phyloP scores from a whole-genome alignment of 2,113 vertebrate genomes.

The Zeus faber region DNA sequence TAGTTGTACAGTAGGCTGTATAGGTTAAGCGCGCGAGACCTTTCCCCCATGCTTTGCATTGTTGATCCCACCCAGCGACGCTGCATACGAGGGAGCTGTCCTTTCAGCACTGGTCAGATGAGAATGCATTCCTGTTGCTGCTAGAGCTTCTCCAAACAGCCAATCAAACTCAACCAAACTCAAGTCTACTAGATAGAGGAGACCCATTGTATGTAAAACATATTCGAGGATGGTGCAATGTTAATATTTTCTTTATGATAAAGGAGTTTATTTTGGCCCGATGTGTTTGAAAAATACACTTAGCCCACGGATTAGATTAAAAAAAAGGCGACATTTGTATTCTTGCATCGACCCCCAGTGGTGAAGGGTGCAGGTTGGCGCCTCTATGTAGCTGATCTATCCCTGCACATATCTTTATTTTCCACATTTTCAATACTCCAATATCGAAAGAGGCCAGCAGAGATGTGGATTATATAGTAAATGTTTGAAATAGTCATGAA shows the following conservation, averaged over 20 bases:
- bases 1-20: conserved; percentile 73
- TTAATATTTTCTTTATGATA: conserved; percentile 65
- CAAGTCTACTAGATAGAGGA: conserved; percentile 51
- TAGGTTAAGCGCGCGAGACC: conserved; percentile 57
- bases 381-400: conserved; percentile 59
- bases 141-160: conserved; percentile 61
- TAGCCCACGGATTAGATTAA: conserved; percentile 45
- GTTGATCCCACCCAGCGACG: conserved; percentile 52
- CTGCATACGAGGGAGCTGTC: conserved; percentile 75
- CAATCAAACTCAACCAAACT: conserved; percentile 60
- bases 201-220: conserved; percentile 65
- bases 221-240: conserved; percentile 72
- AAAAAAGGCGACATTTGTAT: conserved; percentile 32
- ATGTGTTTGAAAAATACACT: conserved; percentile 26
- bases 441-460: conserved; percentile 58
- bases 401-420: conserved; percentile 60
- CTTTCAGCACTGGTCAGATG: conserved; percentile 72
- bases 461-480: conserved; percentile 44
- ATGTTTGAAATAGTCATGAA: conserved; percentile 53
- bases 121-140: conserved; percentile 73
- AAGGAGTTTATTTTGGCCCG: conserved; percentile 32
- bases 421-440: conserved; percentile 42
- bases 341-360: conserved; percentile 37
- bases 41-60: conserved; percentile 51
- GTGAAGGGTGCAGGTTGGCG: conserved; percentile 52